Percentiles rank a stretch among this genome's conserved stretches.
Evolutionary conservation across 2,113 vertebrate genomes (phyloP).

Genomic region (Galbula dea): DNA sequence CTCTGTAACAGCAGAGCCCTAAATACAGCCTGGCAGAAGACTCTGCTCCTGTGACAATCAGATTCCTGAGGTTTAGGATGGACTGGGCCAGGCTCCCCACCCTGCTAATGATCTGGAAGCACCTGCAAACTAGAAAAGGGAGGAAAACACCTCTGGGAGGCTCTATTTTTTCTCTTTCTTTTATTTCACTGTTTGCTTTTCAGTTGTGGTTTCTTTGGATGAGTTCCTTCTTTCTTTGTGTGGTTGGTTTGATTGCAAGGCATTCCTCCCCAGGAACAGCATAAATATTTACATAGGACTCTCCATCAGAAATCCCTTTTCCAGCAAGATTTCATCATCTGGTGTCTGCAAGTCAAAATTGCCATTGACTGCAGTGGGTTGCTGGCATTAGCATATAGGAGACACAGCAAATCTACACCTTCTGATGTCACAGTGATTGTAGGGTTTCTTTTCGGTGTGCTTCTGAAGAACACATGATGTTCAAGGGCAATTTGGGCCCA

Average conservation of each 20-base stretch:
- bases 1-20: too few relatives aligned
- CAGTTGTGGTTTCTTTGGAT: slow-evolving; percentile 34
- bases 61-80: not conserved
- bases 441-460: not conserved
- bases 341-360: not conserved
- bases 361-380: slow-evolving; percentile 23
- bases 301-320: slow-evolving; percentile 24
- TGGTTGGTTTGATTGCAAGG: slow-evolving; percentile 22
- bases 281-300: slow-evolving; percentile 55
- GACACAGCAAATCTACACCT: not conserved
- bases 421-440: not conserved
- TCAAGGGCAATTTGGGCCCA: not conserved
- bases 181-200: not conserved
- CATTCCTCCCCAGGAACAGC: slow-evolving; percentile 25
- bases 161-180: not conserved
- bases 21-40: not conserved
- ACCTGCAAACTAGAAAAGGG: not conserved
- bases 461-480: not conserved
- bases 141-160: not conserved
- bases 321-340: slow-evolving; percentile 30
- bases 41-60: not conserved
- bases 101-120: not conserved
- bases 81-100: not conserved
- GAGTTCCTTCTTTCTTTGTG: slow-evolving; percentile 54
- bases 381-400: slow-evolving; percentile 1